These are phyloP conservation scores for Chlorodrepanis virens DNA, from an alignment of 2,113 vertebrate species.

Conservation along the genomic window DNA sequence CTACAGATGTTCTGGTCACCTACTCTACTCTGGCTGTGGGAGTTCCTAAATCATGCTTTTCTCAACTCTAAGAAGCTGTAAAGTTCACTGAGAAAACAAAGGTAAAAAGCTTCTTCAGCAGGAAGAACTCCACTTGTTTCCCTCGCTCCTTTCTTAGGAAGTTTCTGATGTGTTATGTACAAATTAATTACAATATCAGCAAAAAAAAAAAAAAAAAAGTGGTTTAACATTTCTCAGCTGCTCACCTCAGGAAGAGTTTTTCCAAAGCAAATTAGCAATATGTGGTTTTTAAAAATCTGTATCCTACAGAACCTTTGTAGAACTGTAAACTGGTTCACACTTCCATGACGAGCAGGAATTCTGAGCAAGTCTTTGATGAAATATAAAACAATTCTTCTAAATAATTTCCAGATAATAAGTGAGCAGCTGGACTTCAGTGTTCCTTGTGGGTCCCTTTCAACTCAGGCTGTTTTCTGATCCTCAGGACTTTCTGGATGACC, in stretches of 20 bases:
- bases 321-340: neutral
- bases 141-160: neutral
- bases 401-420: neutral
- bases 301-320: neutral
- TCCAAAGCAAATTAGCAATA: neutral
- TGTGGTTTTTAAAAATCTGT: neutral
- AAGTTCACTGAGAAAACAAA: neutral
- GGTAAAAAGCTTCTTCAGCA: neutral
- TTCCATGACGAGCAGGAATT: neutral
- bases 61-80: neutral
- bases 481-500: neutral
- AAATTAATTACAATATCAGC: neutral
- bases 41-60: neutral
- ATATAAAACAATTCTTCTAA: neutral
- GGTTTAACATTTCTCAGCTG: neutral
- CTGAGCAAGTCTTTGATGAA: neutral
- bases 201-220: neutral
- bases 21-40: neutral
- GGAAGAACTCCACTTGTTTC: neutral
- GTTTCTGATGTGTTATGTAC: neutral
- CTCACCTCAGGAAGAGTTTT: neutral
- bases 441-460: neutral
- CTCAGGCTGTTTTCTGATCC: neutral
- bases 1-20: neutral
- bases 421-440: neutral